phyloP scores from a whole-genome alignment of 2,888 invertebrate genomes.

The Mimachlamys varia region DNA sequence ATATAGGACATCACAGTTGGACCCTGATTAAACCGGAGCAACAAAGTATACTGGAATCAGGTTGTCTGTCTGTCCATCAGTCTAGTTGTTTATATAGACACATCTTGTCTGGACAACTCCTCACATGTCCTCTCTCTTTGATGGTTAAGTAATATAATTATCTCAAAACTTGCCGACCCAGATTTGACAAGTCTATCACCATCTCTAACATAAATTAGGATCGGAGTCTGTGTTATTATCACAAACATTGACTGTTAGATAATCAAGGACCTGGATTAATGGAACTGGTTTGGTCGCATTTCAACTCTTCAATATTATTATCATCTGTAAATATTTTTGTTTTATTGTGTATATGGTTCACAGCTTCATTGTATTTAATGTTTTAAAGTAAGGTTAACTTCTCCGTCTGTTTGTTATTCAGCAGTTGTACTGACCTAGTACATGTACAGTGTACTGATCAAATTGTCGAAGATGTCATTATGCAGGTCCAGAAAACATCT shows the following conservation, averaged over 20 bases:
- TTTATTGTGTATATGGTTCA: neutral
- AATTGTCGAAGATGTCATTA: too few relatives aligned
- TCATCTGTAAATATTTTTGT: neutral
- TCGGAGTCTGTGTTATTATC: neutral
- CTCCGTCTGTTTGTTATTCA: too few relatives aligned
- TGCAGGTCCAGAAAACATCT: too few relatives aligned
- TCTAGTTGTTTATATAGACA: too few relatives aligned
- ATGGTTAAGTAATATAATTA: neutral
- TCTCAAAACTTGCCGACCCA: neutral
- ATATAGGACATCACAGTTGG: too few relatives aligned
- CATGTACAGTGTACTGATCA: too few relatives aligned
- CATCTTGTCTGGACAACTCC: too few relatives aligned
- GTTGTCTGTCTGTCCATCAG: conserved; percentile 7
- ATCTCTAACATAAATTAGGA: neutral
- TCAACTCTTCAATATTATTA: neutral
- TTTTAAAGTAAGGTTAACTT: neutral
- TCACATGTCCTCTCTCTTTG: neutral
- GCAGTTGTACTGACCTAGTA: too few relatives aligned
- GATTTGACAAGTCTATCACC: neutral
- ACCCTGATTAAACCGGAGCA: too few relatives aligned
- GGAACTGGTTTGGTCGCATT: neutral
- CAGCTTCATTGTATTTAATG: neutral
- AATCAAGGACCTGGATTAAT: neutral
- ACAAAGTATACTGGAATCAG: neutral
- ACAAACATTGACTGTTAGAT: neutral